These are phyloP conservation scores for Cirrhinus mrigala DNA, from an alignment of 2,797 vertebrate species.

Conservation along the genomic window DNA sequence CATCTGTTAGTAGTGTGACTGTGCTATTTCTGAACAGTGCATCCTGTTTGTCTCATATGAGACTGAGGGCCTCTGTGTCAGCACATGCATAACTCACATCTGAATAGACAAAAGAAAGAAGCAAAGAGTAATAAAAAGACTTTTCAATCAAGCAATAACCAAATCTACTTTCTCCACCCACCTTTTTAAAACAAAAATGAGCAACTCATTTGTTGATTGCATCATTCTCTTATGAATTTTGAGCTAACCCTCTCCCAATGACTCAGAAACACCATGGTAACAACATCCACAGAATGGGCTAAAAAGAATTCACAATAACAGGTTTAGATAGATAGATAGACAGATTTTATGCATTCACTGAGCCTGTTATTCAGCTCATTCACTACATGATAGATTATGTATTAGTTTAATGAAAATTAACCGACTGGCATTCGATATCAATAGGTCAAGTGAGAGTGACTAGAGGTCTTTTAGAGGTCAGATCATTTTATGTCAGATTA, in stretches of 20 bases:
- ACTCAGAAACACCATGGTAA: not conserved
- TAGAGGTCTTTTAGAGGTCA: not conserved
- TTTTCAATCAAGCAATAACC: not conserved
- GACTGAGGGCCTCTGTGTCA: constrained; percentile 26
- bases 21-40: constrained; percentile 19
- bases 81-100: constrained; percentile 10
- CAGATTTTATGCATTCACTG: too few relatives aligned
- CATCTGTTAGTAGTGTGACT: constrained; percentile 17
- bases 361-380: not conserved
- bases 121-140: not conserved
- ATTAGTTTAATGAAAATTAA: not conserved
- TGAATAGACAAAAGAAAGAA: constrained; percentile 20
- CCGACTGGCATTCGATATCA: not conserved
- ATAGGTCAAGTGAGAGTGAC: not conserved
- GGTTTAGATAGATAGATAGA: not conserved
- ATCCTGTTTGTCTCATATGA: constrained; percentile 31
- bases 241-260: not conserved
- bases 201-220: not conserved
- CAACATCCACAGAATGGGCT: not conserved
- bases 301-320: not conserved
- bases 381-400: not conserved
- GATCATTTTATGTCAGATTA: not conserved
- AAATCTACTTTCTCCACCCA: too few relatives aligned
- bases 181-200: not conserved
- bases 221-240: not conserved